Evolutionary conservation across 1,140 invertebrate species (phyloP).

Genomic region (Aporrectodea caliginosa): DNA sequence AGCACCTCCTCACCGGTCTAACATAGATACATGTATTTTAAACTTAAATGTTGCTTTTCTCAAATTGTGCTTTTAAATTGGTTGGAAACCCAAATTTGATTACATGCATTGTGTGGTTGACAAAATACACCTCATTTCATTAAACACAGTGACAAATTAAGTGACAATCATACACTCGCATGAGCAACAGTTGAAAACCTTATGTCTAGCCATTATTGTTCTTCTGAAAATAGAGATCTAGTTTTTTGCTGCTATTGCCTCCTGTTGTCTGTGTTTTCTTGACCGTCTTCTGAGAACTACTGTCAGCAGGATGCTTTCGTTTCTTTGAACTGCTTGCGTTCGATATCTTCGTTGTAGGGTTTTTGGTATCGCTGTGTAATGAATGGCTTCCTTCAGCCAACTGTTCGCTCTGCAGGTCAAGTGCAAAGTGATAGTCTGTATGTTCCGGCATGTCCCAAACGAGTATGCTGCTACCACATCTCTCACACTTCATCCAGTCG

Average conservation of each 20-base stretch:
- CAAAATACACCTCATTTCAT: no score
- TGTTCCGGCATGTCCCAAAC: constrained; percentile 56
- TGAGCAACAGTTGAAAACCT: no score
- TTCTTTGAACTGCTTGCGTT: not conserved
- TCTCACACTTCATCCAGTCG: constrained; percentile 44
- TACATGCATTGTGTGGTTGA: no score
- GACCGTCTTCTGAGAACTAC: not conserved
- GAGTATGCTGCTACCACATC: constrained; percentile 47
- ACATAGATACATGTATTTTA: no score
- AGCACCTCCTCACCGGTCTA: no score
- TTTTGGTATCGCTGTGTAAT: no score
- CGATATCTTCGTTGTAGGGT: not conserved
- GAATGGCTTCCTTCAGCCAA: no score
- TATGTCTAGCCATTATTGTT: not conserved
- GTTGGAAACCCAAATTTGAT: no score
- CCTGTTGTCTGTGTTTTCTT: not conserved
- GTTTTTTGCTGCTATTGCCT: not conserved
- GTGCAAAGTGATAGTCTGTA: constrained; percentile 55
- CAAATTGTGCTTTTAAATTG: no score
- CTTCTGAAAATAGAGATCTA: not conserved
- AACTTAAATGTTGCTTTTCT: no score
- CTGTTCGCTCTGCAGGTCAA: constrained; percentile 46
- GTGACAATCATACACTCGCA: no score
- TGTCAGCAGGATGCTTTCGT: not conserved
- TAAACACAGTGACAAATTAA: no score